phyloP scores from a whole-genome alignment of 1,140 invertebrate genomes.

The Uloborus diversus region DNA sequence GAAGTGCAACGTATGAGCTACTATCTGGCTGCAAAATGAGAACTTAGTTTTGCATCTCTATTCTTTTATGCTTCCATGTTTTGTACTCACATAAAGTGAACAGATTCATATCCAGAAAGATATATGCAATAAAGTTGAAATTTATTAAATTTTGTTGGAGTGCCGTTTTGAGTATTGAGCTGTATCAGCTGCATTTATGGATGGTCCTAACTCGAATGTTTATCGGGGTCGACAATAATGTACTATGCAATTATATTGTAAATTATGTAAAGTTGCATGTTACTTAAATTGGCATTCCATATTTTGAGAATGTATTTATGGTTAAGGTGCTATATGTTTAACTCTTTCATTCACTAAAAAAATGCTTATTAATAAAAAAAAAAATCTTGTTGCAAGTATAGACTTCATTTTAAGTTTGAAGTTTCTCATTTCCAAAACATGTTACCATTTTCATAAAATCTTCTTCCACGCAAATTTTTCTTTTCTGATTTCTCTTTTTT shows the following conservation, averaged over 20 bases:
- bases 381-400: not conserved
- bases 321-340: slow-evolving; percentile 48
- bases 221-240: slow-evolving; percentile 9
- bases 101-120: slow-evolving; percentile 8
- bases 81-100: slow-evolving; percentile 44
- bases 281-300: slow-evolving; percentile 45
- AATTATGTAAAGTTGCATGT: slow-evolving; percentile 41
- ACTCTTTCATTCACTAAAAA: not conserved
- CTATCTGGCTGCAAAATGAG: slow-evolving; percentile 25
- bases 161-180: slow-evolving; percentile 40
- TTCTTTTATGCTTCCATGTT: slow-evolving; percentile 56
- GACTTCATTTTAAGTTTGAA: too few species aligned
- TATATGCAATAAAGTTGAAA: slow-evolving; percentile 46
- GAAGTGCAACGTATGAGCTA: slow-evolving; percentile 66
- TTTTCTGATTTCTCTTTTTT: not conserved
- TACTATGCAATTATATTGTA: slow-evolving; percentile 21
- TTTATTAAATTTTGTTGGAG: slow-evolving; percentile 30
- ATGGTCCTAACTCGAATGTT: slow-evolving; percentile 19
- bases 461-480: not conserved
- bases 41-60: slow-evolving; percentile 56
- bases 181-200: slow-evolving; percentile 52
- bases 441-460: not conserved
- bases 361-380: too few species aligned
- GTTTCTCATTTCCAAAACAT: not conserved
- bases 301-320: slow-evolving; percentile 29